A percentile compares a stretch with the other conserved stretches of the same genome.
phyloP scores from a whole-genome alignment of 2,888 invertebrate species.

The Petrolisthes manimaculis region DNA sequence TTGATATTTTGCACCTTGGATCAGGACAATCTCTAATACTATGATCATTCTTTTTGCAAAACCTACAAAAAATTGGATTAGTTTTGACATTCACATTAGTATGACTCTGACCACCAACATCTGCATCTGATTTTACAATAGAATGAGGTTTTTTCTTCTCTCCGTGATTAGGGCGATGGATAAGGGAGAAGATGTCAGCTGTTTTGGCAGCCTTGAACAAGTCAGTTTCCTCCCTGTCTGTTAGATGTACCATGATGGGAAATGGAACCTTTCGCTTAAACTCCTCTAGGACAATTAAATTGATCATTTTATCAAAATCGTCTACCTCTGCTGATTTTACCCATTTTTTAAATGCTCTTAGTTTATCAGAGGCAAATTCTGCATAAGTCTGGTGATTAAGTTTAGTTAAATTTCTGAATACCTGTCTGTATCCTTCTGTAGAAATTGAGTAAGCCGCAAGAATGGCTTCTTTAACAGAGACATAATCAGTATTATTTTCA shows the following conservation, averaged over 20 bases:
- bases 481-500: slow-evolving; percentile 2
- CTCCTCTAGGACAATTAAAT: slow-evolving; percentile 8
- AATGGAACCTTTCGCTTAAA: slow-evolving; percentile 24
- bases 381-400: slow-evolving; percentile 9
- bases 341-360: slow-evolving; percentile 5
- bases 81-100: background rate
- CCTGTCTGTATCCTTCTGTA: slow-evolving; percentile 21
- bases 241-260: slow-evolving; percentile 20
- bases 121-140: slow-evolving; percentile 19
- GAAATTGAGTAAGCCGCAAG: slow-evolving; percentile 6
- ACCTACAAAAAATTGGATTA: background rate
- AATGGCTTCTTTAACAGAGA: background rate
- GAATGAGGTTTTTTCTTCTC: background rate
- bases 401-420: background rate
- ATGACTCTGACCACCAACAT: slow-evolving; percentile 9
- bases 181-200: slow-evolving; percentile 19
- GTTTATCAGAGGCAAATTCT: slow-evolving; percentile 21
- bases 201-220: slow-evolving; percentile 13
- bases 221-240: slow-evolving; percentile 17
- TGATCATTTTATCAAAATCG: slow-evolving; percentile 22
- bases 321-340: background rate
- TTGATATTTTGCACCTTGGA: slow-evolving; percentile 6
- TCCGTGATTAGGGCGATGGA: slow-evolving; percentile 19
- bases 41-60: slow-evolving; percentile 12
- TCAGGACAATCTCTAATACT: slow-evolving; percentile 24